Conservation (phyloP, 1,140 invertebrate species). For the Bombus ignitus region DNA sequence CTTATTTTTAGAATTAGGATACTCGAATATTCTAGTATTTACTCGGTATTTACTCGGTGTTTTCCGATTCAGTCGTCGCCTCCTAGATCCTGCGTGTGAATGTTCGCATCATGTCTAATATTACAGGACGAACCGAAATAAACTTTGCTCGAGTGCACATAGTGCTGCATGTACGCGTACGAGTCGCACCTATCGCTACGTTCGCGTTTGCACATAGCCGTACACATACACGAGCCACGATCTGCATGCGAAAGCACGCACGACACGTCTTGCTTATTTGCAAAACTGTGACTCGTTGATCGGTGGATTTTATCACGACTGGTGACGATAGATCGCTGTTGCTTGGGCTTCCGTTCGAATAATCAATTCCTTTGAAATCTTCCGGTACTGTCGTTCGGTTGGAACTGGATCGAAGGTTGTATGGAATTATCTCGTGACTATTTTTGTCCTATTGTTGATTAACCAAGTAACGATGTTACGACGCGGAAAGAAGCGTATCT, state of each 20-base stretch:
- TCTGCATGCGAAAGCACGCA: background rate
- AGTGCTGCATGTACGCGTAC: background rate
- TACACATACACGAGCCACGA: background rate
- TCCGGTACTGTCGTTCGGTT: background rate
- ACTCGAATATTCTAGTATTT: background rate
- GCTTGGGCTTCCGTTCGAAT: background rate
- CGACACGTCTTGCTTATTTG: slow-evolving; percentile 19
- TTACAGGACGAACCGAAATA: slow-evolving; percentile 58
- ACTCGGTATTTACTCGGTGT: too few relatives aligned
- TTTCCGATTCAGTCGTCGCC: background rate
- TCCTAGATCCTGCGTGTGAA: slow-evolving; percentile 13
- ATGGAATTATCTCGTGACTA: background rate
- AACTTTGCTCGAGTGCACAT: slow-evolving; percentile 28
- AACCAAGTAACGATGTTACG: background rate
- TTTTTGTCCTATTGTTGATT: background rate
- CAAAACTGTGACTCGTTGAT: slow-evolving; percentile 12
- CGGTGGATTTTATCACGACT: background rate
- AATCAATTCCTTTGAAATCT: background rate
- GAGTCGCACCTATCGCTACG: background rate
- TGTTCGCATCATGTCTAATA: slow-evolving; percentile 53
- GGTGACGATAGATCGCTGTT: background rate
- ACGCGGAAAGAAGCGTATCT: background rate
- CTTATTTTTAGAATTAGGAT: too few relatives aligned
- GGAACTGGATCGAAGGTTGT: background rate
- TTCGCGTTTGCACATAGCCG: background rate